Conservation (phyloP, 1,140 invertebrate genomes). For the Zophobas atratus region DNA sequence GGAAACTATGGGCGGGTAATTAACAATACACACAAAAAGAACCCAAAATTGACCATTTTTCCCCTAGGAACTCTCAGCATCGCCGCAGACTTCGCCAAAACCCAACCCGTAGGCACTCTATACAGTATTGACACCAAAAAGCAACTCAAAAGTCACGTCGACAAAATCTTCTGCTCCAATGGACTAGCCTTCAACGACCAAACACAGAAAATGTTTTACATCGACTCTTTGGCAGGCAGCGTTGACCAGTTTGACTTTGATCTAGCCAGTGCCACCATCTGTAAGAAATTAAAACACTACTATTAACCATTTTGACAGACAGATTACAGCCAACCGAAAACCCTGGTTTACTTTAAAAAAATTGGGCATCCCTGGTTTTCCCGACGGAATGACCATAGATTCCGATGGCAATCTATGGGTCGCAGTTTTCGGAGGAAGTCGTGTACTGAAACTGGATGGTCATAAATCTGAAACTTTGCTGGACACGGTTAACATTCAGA, state of each 20-base stretch:
- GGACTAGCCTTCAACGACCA: constrained; percentile 83
- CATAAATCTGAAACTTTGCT: constrained; percentile 58
- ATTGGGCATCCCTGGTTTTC: constrained; percentile 66
- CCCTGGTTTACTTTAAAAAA: constrained; percentile 55
- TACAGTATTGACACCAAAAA: constrained; percentile 50
- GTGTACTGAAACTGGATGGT: constrained; percentile 61
- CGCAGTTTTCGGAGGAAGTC: constrained; percentile 52
- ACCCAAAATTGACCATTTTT: constrained; percentile 10
- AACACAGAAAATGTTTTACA: constrained; percentile 81
- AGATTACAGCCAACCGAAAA: constrained; percentile 54
- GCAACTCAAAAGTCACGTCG: constrained; percentile 62
- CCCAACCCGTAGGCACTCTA: constrained; percentile 53
- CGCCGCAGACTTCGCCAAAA: constrained; percentile 44
- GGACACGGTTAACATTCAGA: neutral
- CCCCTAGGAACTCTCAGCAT: constrained; percentile 52
- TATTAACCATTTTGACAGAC: neutral
- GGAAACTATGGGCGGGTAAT: constrained; percentile 76
- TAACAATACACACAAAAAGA: neutral
- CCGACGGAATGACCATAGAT: constrained; percentile 82
- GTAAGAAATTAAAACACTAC: neutral
- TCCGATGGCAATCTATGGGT: constrained; percentile 75
- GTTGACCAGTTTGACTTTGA: constrained; percentile 84
- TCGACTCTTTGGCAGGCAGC: constrained; percentile 77
- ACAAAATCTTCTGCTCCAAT: constrained; percentile 80
- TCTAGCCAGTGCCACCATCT: constrained; percentile 72